A percentile compares a stretch with the other conserved stretches of the same genome.
Conservation (phyloP, 2,888 invertebrate species). For the Brachyopa scutellaris region DNA sequence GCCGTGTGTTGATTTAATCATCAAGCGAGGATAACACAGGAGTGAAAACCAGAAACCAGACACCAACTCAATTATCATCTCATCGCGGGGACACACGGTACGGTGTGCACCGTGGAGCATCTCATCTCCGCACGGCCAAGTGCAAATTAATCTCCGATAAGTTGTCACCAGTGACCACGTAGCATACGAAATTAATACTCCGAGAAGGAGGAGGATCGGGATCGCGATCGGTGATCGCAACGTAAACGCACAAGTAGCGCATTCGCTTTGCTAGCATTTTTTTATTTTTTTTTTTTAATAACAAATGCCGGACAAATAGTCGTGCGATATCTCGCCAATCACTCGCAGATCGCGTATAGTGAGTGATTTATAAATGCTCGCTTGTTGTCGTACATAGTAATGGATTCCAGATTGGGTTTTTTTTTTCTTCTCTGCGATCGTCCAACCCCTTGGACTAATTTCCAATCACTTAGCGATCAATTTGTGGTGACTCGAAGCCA, state of each 20-base stretch:
- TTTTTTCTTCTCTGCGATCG: conserved; percentile 24
- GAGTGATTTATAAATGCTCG: conserved; percentile 72
- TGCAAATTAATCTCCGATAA: conserved; percentile 72
- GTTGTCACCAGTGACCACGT: conserved; percentile 70
- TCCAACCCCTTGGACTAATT: conserved; percentile 71
- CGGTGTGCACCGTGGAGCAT: conserved; percentile 43
- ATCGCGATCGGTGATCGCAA: not conserved
- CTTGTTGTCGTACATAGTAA: conserved; percentile 70
- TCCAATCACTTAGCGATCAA: conserved; percentile 72
- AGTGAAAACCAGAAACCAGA: conserved; percentile 54
- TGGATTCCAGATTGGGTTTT: conserved; percentile 54
- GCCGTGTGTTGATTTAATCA: conserved; percentile 64
- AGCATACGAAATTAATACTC: conserved; percentile 68
- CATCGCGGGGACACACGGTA: conserved; percentile 22
- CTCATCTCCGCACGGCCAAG: conserved; percentile 45
- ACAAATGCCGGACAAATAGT: conserved; percentile 73
- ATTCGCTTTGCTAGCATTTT: too few relatives aligned
- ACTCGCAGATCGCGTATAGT: conserved; percentile 71
- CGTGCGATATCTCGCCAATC: conserved; percentile 73
- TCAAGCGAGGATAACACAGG: conserved; percentile 28
- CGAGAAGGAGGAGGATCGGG: conserved; percentile 67
- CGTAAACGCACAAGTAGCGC: conserved; percentile 21
- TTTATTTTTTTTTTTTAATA: conserved; percentile 31
- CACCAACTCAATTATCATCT: conserved; percentile 64
- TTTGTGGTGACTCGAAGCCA: conserved; percentile 70